Base-by-base conservation (phyloP, 1,140 invertebrate genomes). In the Camponotus floridanus region DNA sequence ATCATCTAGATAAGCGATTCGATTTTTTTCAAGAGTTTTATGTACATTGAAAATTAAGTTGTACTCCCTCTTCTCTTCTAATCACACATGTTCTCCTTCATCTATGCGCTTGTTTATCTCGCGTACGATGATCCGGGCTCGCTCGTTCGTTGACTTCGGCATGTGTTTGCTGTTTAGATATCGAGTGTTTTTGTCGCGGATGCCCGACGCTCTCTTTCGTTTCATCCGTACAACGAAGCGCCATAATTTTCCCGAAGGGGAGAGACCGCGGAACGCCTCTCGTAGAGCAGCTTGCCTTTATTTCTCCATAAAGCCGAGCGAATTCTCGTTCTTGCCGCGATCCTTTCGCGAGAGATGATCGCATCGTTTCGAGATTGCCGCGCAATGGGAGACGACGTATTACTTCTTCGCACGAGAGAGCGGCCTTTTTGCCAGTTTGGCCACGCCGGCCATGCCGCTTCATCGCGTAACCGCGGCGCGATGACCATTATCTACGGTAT, bases 301-400 rank as follows among this genome's bases (percentile, higher is more conserved):
- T 88, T 73, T 73, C 79, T 78, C 86, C 81, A 88, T 88, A 88
- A 88, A 89, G 68, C 62, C 57, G 87, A 89, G 68, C 62, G 81
- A 86, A 86, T 89, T 88, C 87, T 88, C 81, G 87, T 89, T 89
- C 81, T 89, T 89, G 68, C 59, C 11, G 13, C 45, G 57, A 36
- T 65, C 39, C 76, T 76, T 59, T 36, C 1, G 51, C n/a, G 74
- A 61, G 33, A 57, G 86, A 89, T 80, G 81, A 86, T 88, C 67
- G 81, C 74, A 83, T 86, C 68, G 87, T 89, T 89, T 89, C 81
- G 87, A 70, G 81, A 78, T 88, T 88, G 74, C 86, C 86, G 85
- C 80, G 87, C 87, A 79, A 70, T 85, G 67, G 61, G 61, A 88
- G 67, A 80, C 42, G 62, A 87, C 36, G 86, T 88, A 80, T 88